Evolutionary conservation across 2,113 vertebrate species (phyloP), one percentile per base, ranked within the genome.

Genomic region (Willisornis vidua): DNA sequence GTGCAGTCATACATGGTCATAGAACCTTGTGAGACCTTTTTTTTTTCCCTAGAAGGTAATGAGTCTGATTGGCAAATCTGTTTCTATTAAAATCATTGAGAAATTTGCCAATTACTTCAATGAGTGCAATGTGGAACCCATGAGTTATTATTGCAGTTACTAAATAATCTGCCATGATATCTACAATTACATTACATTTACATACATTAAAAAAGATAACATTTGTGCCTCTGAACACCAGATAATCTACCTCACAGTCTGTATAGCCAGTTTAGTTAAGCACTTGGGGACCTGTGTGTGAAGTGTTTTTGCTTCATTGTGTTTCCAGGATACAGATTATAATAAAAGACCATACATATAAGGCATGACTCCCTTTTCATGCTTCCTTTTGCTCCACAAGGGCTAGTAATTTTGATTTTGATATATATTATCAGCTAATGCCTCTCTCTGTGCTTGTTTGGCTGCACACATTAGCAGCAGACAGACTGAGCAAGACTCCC

Each of bases 161-260:
- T 94, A 95, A 89, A 89, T 96, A 96, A 95, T 81, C 76, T 90
- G 26, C 68, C 28, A n/a, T 92, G 89, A 89, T 89, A 85, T 85
- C 66, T 78, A 78, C 76, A 77, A 86, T 89, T 94, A 67, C n/a
- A 41, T 84, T 65, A 45, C 37, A 93, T 92, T 92, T 95, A 37
- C 88, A 90, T 90, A 22, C 76, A 90, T 94, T 87, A 43, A 93
- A 65, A 93, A 89, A 75, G 57, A 84, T 85, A 90, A 67, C 37
- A 72, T 78, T 94, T 91, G 54, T 93, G 65, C 61, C 83, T 92
- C 83, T 84, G 49, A 87, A 87, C 75, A 94, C 57, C 31, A 63
- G 72, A 54, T 90, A 78, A 92, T 94, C 43, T 78, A 15, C 68
- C 35, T 90, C 41, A 54, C 25, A 58, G 61, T 93, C 84, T 90